phyloP scores from a whole-genome alignment of 1,140 invertebrate species.

The Dermatophagoides farinae region DNA sequence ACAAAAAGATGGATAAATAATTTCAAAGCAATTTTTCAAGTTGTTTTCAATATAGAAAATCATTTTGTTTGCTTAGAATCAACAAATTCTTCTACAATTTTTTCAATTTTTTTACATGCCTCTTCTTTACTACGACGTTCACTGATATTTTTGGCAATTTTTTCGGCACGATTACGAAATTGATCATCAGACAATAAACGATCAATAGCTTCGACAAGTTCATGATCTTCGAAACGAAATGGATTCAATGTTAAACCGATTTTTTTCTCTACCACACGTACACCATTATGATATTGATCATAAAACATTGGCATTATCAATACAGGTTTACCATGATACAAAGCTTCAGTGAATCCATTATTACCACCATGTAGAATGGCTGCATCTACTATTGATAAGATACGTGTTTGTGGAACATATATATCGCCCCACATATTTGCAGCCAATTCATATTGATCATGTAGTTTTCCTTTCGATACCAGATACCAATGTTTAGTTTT shows the following conservation, averaged over 20 bases:
- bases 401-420: neutral
- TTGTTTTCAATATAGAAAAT: too few relatives aligned
- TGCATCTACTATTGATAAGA: neutral
- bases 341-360: slow-evolving; percentile 7
- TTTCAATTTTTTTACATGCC: neutral
- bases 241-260: slow-evolving; percentile 4
- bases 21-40: too few relatives aligned
- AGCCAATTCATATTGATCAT: slow-evolving; percentile 1
- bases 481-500: neutral
- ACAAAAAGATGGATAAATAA: too few relatives aligned
- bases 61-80: too few relatives aligned
- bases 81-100: neutral
- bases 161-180: neutral
- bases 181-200: slow-evolving; percentile 7
- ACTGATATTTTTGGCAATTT: neutral
- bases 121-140: neutral
- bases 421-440: slow-evolving; percentile 6
- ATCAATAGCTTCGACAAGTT: slow-evolving; percentile 13
- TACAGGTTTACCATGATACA: slow-evolving; percentile 7
- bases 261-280: slow-evolving; percentile 8
- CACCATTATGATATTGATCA: slow-evolving; percentile 17
- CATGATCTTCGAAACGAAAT: slow-evolving; percentile 3
- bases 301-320: slow-evolving; percentile 14
- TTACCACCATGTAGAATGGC: slow-evolving; percentile 23
- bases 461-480: slow-evolving; percentile 1